A percentile compares a stretch with the other conserved stretches of the same genome.
Evolutionary conservation across 2,113 vertebrate genomes (phyloP).

Genomic region (Benthochromis sp.): DNA sequence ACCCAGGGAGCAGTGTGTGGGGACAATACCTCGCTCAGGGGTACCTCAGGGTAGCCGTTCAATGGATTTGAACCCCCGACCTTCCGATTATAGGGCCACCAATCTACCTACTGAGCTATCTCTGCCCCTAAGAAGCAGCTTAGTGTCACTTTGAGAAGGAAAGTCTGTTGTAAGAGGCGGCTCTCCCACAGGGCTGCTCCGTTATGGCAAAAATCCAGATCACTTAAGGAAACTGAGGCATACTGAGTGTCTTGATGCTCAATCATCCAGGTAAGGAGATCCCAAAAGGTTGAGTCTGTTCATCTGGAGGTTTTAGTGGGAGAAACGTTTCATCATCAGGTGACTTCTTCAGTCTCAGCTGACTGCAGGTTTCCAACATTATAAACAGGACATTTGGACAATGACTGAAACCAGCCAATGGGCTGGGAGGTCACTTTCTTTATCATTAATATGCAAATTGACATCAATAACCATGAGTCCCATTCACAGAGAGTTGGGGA

Average conservation of each 20-base stretch:
- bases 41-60: neutral
- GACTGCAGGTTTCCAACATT: neutral
- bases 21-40: neutral
- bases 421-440: neutral
- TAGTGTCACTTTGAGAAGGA: neutral
- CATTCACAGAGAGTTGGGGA: neutral
- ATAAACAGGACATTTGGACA: neutral
- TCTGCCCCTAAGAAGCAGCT: neutral
- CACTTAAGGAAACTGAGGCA: neutral
- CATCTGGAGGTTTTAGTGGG: neutral
- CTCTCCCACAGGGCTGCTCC: rapidly evolving
- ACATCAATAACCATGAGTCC: rapidly evolving
- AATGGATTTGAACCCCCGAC: neutral
- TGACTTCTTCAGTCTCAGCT: neutral
- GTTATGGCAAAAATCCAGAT: neutral
- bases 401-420: neutral
- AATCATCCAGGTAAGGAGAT: neutral
- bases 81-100: rapidly evolving
- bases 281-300: neutral
- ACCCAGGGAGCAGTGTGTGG: rapidly evolving
- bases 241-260: neutral
- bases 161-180: neutral
- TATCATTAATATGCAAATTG: neutral
- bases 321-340: neutral
- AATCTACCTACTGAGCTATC: neutral